Base-by-base conservation (phyloP, 2,888 invertebrate genomes). In the Hipparchia semele region DNA sequence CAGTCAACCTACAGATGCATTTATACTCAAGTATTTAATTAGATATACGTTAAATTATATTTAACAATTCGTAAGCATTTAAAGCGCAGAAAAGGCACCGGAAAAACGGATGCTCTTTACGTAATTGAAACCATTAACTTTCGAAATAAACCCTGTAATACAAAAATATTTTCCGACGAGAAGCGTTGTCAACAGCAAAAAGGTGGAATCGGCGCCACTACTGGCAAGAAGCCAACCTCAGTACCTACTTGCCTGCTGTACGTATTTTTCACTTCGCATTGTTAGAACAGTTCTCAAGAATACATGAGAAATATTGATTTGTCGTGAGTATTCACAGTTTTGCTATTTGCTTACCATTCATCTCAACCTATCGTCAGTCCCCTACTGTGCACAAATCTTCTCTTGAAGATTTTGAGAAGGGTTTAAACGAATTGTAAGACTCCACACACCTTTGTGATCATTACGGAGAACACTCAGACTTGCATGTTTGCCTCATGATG, bases 191-290 rank as follows among this genome's bases (percentile, higher is more conserved):
- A 83, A 81, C 80, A 80, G 80, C 83, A 76, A 78, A 78, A 78
- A 79, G 76, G 77, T 78, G 75, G 70, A 75, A 85, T 87, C 86
- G 86, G 87, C 85, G 81, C 84, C 77, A 75, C 58, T 75, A 67
- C 83, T 90, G 90, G 90, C 90, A 77, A 71, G 12, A 62, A 81
- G 88, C 90, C 90, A 90, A 80, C 76, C 51, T 74, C 76, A 59
- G 65, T 66, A 67, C 71, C 73, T 75, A 75, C 73, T 79, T 79
- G 70, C 49, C 8, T 49, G 49, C 49, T 39, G 39, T 77, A 76
- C 78, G 77, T 79, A 76, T 73, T 73, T 74, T 76, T 76, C 73
- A 79, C 74, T 68, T 76, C 69, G 60, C 69, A 77, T 74, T 76
- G 65, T 72, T 73, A 75, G 66, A 75, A 72, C 60, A 60, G 60